Evolutionary conservation across 2,797 vertebrate species (phyloP).

Genomic region (Parotocinclus haroldoi): DNA sequence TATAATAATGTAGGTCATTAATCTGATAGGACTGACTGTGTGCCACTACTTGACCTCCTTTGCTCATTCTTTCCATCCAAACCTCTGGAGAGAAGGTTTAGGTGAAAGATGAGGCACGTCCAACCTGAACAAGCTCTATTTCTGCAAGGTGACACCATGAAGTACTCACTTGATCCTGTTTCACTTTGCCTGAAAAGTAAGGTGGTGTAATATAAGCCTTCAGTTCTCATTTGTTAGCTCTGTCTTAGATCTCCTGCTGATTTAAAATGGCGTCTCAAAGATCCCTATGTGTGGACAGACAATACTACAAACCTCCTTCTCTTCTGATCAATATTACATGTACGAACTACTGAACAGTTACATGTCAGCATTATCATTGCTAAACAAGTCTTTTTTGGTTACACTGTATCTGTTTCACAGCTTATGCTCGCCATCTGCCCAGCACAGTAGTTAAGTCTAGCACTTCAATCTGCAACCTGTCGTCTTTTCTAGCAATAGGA

Average conservation of each 20-base stretch:
- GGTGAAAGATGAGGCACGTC: conserved; percentile 40
- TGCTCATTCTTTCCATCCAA: conserved; percentile 41
- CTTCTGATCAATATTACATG: conserved; percentile 2
- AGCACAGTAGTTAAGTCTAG: conserved; percentile 30
- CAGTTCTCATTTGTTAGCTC: background rate
- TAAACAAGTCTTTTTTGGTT: conserved; percentile 24
- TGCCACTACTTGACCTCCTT: conserved; percentile 20
- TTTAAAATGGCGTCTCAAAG: background rate
- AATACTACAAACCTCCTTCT: background rate
- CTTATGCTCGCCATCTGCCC: conserved; percentile 34
- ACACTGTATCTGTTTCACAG: conserved; percentile 32
- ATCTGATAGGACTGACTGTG: conserved; percentile 20
- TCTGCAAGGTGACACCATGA: conserved; percentile 48
- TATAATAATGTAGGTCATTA: conserved; percentile 10
- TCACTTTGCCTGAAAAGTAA: conserved; percentile 34
- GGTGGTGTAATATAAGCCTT: conserved; percentile 27
- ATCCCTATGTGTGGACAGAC: background rate
- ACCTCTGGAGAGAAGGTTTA: conserved; percentile 22
- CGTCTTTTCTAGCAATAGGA: conserved; percentile 15
- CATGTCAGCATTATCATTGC: background rate
- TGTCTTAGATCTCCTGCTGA: background rate
- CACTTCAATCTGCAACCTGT: conserved; percentile 26
- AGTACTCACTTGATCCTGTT: conserved; percentile 25
- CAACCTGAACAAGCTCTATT: conserved; percentile 42
- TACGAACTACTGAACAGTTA: background rate